Evolutionary conservation across 1,140 invertebrate genomes (phyloP), one percentile per base, ranked within the genome.

Genomic region (Pararge aegeria): DNA sequence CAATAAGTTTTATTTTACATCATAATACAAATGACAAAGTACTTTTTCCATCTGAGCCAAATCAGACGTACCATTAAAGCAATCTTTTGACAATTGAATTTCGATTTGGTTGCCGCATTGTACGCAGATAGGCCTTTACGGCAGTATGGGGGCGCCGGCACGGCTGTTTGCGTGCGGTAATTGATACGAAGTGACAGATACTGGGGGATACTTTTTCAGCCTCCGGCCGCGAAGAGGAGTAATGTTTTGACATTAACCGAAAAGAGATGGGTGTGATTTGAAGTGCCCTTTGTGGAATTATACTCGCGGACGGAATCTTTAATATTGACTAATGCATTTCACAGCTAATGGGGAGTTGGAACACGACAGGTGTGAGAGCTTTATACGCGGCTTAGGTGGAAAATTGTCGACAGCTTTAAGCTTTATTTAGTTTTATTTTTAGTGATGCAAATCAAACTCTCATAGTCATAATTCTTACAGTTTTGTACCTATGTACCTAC

Each of bases 221-320:
- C 84, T 84, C 78, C 72, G 82, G 80, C 70, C 61, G 60, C 58
- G 30, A 68, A 76, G 81, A 76, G 72, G 76, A 80, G 77, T 81
- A 79, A 81, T 89, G 84, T 89, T 89, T 89, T 89, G 86, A 89
- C 86, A 85, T 89, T 75, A 71, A 83, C 74, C 75, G 72, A 85
- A 83, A 82, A 75, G 76, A 85, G 80, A 86, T 86, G 86, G 83
- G 84, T 87, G 86, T 86, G 86, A 89, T 89, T 87, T 89, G 86
- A 80, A 89, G 86, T 81, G 86, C 84, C 84, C 86, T 89, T 87
- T 89, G 86, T 89, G 86, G 86, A 87, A 87, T 89, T 89, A 89
- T 81, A 85, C 66, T 80, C 80, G 78, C 80, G 81, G 68, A 78
- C 61, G 82, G 80, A 78, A 83, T 83, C 80, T 84, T 87, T 89